Conservation (phyloP, 2,113 vertebrate genomes). For the Manacus vitellinus region DNA sequence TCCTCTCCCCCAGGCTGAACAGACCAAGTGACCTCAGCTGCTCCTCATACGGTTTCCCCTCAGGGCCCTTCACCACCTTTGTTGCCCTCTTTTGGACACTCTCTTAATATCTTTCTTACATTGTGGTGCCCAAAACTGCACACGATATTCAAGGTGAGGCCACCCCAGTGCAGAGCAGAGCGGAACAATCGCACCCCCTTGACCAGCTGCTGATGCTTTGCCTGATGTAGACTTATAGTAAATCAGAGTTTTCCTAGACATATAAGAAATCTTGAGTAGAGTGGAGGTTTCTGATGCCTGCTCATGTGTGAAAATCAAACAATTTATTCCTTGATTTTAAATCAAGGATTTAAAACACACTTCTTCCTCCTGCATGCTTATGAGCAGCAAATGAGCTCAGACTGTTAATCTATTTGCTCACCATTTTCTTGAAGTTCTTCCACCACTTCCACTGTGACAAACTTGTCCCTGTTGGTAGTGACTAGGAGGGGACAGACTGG, state of each 20-base stretch:
- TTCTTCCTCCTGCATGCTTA: background rate
- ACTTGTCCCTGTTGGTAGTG: background rate
- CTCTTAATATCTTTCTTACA: background rate
- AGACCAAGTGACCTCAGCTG: background rate
- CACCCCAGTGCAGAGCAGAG: background rate
- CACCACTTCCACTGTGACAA: background rate
- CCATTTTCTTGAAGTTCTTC: background rate
- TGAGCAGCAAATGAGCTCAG: background rate
- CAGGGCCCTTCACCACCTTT: background rate
- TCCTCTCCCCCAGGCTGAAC: background rate
- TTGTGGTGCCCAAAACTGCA: background rate
- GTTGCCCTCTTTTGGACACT: background rate
- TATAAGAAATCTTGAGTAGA: background rate
- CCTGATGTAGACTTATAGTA: background rate
- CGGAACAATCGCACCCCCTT: background rate
- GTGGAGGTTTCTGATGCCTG: background rate
- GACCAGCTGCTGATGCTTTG: background rate
- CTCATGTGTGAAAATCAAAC: background rate
- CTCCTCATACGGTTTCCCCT: background rate
- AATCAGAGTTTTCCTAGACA: background rate
- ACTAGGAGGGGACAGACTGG: background rate
- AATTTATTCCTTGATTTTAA: background rate
- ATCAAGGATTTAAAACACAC: too few species aligned
- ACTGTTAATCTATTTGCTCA: background rate
- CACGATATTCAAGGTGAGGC: background rate